Conservation (phyloP, 2,113 vertebrate species). For the Meles meles region DNA sequence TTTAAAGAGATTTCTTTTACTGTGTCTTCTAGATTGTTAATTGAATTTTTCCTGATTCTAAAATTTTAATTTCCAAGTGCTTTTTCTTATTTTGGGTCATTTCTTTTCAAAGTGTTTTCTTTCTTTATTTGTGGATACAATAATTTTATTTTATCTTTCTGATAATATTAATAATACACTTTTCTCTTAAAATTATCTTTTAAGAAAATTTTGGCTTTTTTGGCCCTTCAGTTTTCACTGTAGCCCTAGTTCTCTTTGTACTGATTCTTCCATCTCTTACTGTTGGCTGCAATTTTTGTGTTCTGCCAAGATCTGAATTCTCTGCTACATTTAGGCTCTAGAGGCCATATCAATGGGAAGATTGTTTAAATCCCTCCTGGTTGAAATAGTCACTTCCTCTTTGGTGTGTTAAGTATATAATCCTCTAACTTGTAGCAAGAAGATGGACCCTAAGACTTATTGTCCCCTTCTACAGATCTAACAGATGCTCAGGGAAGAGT, state of each 20-base stretch:
- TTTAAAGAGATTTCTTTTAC: neutral
- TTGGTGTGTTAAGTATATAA: neutral
- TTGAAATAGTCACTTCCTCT: neutral
- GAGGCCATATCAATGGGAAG: neutral
- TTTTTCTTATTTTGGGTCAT: neutral
- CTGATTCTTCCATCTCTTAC: neutral
- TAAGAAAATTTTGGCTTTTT: neutral
- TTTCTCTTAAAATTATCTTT: neutral
- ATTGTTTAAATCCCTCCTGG: neutral
- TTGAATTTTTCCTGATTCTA: neutral
- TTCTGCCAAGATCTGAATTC: neutral
- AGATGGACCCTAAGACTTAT: neutral
- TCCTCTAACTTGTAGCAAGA: neutral
- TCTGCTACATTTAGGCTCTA: neutral
- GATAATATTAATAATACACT: neutral
- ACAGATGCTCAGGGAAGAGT: neutral
- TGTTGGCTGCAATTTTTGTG: neutral
- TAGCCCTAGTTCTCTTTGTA: neutral
- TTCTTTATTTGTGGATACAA: neutral
- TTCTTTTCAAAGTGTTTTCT: neutral
- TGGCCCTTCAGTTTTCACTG: neutral
- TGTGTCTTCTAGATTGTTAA: neutral
- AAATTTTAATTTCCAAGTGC: neutral
- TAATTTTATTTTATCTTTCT: neutral
- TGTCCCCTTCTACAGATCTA: neutral